A percentile compares a stretch with the other conserved stretches of the same genome.
Evolutionary conservation across 2,888 invertebrate genomes (phyloP).

Genomic region (Pecten maximus): DNA sequence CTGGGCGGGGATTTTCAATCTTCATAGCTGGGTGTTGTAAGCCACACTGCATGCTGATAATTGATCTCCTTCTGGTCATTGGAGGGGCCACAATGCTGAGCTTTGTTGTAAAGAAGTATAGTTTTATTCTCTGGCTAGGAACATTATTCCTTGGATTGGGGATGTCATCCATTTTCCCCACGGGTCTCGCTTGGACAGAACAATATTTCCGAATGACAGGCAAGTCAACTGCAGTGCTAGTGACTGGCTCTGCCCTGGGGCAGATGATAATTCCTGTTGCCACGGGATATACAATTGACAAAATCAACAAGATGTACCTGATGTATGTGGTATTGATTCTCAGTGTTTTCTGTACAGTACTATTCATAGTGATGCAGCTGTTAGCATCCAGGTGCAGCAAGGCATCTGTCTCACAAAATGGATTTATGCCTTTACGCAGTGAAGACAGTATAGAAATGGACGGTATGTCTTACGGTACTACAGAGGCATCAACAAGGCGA

Average conservation of each 20-base stretch:
- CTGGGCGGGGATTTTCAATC: conserved; percentile 82
- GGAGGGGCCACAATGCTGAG: conserved; percentile 79
- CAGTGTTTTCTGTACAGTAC: conserved; percentile 71
- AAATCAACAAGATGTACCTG: conserved; percentile 77
- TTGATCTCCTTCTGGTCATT: conserved; percentile 78
- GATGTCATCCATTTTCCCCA: conserved; percentile 83
- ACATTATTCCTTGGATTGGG: conserved; percentile 82
- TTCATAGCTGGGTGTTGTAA: conserved; percentile 81
- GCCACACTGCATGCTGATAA: conserved; percentile 81
- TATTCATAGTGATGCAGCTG: conserved; percentile 79
- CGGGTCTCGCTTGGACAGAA: conserved; percentile 83
- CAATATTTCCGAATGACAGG: conserved; percentile 82
- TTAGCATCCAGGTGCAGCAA: conserved; percentile 72
- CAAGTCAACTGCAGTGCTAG: conserved; percentile 83
- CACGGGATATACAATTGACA: conserved; percentile 80
- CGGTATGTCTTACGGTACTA: conserved; percentile 57
- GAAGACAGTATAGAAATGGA: conserved; percentile 71
- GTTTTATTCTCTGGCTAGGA: conserved; percentile 81
- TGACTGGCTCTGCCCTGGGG: conserved; percentile 82
- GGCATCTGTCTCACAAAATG: conserved; percentile 58
- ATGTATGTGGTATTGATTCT: conserved; percentile 80
- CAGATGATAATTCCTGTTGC: conserved; percentile 82
- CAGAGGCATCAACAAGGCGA: conserved; percentile 51
- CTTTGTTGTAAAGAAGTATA: conserved; percentile 71
- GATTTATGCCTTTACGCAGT: conserved; percentile 69